Percentiles rank a stretch among this genome's conserved stretches.
phyloP scores from a whole-genome alignment of 1,140 invertebrate genomes.

The Euborellia annulipes region DNA sequence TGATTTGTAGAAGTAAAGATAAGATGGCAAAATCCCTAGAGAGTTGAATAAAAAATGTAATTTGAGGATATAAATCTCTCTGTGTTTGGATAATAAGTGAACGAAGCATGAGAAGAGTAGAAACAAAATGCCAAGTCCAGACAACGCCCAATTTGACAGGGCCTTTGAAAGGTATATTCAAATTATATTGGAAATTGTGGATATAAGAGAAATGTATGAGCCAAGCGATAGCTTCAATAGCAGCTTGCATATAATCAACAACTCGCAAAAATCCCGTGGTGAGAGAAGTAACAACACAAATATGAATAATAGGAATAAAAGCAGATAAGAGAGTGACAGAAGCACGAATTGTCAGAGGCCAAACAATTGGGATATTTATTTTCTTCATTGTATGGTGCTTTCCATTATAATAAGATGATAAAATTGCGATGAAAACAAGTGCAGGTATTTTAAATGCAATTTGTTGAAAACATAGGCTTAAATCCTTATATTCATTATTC shows the following conservation, averaged over 20 bases:
- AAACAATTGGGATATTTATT: constrained; percentile 4
- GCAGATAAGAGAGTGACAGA: background rate
- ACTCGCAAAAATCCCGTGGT: constrained; percentile 25
- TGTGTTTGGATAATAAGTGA: constrained; percentile 21
- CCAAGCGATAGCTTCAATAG: constrained; percentile 56
- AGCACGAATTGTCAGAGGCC: constrained; percentile 3
- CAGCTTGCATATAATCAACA: constrained; percentile 49
- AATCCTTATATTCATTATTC: constrained; percentile 44
- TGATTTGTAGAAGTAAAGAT: constrained; percentile 33
- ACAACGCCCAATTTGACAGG: constrained; percentile 45
- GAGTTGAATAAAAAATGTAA: constrained; percentile 23
- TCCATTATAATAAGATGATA: constrained; percentile 61
- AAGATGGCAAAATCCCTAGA: constrained; percentile 30
- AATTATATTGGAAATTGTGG: constrained; percentile 39
- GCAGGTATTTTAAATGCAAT: constrained; percentile 49
- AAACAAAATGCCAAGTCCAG: constrained; percentile 44
- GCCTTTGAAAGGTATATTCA: constrained; percentile 44
- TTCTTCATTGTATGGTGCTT: constrained; percentile 28
- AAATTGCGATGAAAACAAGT: constrained; percentile 46
- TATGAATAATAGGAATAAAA: constrained; percentile 7
- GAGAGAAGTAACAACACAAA: constrained; percentile 7
- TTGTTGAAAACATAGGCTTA: constrained; percentile 66
- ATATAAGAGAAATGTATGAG: constrained; percentile 59
- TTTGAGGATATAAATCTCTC: constrained; percentile 19
- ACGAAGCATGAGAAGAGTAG: constrained; percentile 39